Evolutionary conservation across 2,797 vertebrate species (phyloP).

Genomic region (Chiloscyllium punctatum): DNA sequence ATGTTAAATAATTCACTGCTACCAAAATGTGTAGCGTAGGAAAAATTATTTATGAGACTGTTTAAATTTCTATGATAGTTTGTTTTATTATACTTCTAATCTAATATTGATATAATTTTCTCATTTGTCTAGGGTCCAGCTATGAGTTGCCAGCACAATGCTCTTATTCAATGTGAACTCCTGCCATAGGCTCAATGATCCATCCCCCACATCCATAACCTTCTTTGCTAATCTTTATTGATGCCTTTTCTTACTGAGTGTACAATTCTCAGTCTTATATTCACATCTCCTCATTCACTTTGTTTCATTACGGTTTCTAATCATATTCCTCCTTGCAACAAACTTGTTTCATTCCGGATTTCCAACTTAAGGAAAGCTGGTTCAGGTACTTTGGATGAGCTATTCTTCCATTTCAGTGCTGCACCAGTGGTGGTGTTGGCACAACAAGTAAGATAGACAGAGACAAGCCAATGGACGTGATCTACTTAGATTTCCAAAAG

Average conservation of each 20-base stretch:
- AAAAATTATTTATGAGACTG: neutral
- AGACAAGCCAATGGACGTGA: too few species aligned
- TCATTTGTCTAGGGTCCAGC: neutral
- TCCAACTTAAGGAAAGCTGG: too few species aligned
- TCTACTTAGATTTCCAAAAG: too few species aligned
- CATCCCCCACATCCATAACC: neutral
- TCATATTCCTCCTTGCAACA: neutral
- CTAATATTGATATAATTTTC: constrained; percentile 24
- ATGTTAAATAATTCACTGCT: neutral
- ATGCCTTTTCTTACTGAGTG: neutral
- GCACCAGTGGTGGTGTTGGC: too few species aligned
- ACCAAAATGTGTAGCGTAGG: neutral
- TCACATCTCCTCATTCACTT: neutral
- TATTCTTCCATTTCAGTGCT: too few species aligned
- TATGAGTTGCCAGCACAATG: neutral
- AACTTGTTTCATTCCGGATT: too few species aligned
- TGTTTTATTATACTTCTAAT: constrained; percentile 1
- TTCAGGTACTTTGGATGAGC: too few species aligned
- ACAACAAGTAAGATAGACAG: too few species aligned
- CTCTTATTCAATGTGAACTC: neutral
- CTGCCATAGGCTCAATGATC: neutral
- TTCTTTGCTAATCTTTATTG: neutral
- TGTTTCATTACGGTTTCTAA: neutral
- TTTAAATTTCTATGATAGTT: neutral
- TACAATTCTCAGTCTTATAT: neutral